Percentiles rank a stretch among this genome's conserved stretches.
These are phyloP conservation scores for Crax fasciolata DNA, from an alignment of 2,797 vertebrate species.

Conservation along the genomic window DNA sequence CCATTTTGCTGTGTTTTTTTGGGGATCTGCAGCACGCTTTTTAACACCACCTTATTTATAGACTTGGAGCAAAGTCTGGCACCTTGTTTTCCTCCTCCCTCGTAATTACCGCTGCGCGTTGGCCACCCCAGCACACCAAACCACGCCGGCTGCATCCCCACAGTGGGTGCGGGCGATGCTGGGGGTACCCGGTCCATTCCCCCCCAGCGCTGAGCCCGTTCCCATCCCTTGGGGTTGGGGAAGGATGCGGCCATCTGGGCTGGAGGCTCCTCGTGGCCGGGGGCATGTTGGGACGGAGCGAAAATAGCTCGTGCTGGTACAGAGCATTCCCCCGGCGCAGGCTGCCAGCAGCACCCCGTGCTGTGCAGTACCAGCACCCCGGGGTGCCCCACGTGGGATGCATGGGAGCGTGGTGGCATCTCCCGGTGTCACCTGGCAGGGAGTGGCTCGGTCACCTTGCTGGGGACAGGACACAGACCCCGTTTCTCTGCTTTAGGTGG, in stretches of 20 bases:
- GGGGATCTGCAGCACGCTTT: not conserved
- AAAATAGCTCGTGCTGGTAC: rapidly evolving
- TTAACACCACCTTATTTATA: not conserved
- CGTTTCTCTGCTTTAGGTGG: not conserved
- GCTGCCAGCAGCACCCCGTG: not conserved
- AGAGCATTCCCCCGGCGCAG: not conserved
- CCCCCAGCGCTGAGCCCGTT: not conserved
- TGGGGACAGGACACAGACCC: not conserved
- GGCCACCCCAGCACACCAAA: not conserved
- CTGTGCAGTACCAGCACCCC: rapidly evolving
- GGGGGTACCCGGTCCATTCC: not conserved
- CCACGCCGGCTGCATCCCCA: rapidly evolving
- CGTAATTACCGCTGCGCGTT: rapidly evolving
- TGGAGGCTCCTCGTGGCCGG: not conserved
- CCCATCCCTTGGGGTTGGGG: not conserved
- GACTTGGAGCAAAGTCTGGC: not conserved
- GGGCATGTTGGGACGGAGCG: not conserved
- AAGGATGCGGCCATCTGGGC: not conserved
- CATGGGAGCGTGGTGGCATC: not conserved
- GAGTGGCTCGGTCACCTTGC: not conserved
- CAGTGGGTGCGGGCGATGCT: not conserved
- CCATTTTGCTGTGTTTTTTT: not conserved
- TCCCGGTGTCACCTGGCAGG: rapidly evolving
- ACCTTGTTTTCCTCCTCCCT: not conserved
- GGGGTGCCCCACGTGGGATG: rapidly evolving